These are phyloP conservation scores for Prinia subflava DNA, from an alignment of 2,113 vertebrate genomes.

Conservation along the genomic window DNA sequence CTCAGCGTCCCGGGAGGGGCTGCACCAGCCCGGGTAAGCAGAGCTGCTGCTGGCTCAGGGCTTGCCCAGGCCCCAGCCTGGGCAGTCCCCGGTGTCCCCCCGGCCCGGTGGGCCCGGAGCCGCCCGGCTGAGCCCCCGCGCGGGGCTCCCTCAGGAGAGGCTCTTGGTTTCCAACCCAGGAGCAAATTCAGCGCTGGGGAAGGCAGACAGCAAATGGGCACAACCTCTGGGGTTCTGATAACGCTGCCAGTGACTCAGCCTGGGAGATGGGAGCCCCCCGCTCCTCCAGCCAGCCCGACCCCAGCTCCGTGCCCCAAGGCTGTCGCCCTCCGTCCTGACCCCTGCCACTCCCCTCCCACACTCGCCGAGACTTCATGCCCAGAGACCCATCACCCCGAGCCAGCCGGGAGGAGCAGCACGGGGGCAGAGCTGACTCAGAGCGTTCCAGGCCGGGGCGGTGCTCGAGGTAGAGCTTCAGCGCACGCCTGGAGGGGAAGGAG, in stretches of 20 bases:
- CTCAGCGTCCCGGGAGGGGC: neutral
- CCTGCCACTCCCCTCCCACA: neutral
- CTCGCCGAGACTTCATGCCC: neutral
- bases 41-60: constrained; percentile 23
- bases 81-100: neutral
- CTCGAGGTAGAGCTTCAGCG: neutral
- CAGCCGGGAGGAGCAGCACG: neutral
- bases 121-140: neutral
- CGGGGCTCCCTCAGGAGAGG: neutral
- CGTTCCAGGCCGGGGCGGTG: neutral
- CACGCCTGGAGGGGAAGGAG: fast-evolving
- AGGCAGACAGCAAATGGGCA: neutral
- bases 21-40: neutral
- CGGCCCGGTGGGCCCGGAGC: neutral
- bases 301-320: neutral
- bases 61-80: neutral
- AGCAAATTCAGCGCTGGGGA: neutral
- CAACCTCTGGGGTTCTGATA: neutral
- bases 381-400: neutral
- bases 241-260: neutral
- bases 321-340: fast-evolving
- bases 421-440: neutral
- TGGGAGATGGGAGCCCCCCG: neutral
- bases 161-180: neutral
- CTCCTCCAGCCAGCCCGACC: neutral